A percentile compares a stretch with the other conserved stretches of the same genome.
Conservation (phyloP, 2,888 invertebrate species). For the Drosophila pseudotakahashii region DNA sequence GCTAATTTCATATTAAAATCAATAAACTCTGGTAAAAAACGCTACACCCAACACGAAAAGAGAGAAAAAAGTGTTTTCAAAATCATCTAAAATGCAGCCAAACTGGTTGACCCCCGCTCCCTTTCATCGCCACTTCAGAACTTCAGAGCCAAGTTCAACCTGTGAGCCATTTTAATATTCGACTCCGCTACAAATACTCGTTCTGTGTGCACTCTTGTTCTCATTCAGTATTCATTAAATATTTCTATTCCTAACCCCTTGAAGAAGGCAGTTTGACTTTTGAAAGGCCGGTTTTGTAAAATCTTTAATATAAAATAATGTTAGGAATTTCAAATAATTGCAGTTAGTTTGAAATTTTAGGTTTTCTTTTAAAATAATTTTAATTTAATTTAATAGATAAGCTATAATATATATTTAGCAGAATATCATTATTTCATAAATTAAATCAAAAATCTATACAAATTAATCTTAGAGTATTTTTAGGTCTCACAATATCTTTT, state of each 20-base stretch:
- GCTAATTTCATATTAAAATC: slow-evolving; percentile 52
- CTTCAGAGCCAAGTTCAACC: slow-evolving; percentile 23
- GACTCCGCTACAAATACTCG: slow-evolving; percentile 22
- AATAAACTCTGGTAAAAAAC: slow-evolving; percentile 30
- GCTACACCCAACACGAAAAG: slow-evolving; percentile 5
- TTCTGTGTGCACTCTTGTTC: slow-evolving; percentile 41
- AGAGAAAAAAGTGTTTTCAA: slow-evolving; percentile 20
- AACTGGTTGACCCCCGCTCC: slow-evolving; percentile 40
- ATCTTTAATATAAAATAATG: neutral
- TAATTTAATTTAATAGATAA: too few species aligned
- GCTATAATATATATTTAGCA: too few species aligned
- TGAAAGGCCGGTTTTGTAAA: neutral
- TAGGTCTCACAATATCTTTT: fast-evolving
- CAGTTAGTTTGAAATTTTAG: too few species aligned
- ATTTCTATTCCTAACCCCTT: slow-evolving; percentile 51
- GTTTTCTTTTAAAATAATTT: too few species aligned
- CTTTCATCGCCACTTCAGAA: neutral
- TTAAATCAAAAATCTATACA: too few species aligned
- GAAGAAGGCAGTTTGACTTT: neutral
- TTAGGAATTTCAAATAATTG: too few species aligned
- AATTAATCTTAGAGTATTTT: neutral
- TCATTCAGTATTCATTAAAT: slow-evolving; percentile 71
- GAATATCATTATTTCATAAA: too few species aligned
- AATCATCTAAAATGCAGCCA: slow-evolving; percentile 45
- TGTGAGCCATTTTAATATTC: slow-evolving; percentile 39